Percentiles rank a stretch among this genome's conserved stretches.
Evolutionary conservation across 2,113 vertebrate species (phyloP).

Genomic region (Brevimyrus niger): DNA sequence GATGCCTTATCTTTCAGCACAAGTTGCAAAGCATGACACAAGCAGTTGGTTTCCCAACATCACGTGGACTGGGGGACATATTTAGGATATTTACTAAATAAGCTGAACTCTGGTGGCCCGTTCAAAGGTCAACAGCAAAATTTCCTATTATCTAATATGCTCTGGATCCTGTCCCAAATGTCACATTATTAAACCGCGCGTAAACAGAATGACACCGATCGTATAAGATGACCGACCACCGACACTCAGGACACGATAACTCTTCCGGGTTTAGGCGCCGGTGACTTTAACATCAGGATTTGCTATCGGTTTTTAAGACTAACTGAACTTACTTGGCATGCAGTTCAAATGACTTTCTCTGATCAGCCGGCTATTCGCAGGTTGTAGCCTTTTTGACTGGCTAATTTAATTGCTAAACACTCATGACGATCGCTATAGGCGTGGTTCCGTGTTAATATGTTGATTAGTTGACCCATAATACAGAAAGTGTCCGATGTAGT

Average conservation of each 20-base stretch:
- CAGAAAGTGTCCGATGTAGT: neutral
- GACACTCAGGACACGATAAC: neutral
- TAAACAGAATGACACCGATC: neutral
- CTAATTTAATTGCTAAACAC: neutral
- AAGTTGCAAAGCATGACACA: slow-evolving; percentile 16
- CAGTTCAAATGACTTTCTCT: neutral
- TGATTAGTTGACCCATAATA: neutral
- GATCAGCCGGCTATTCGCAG: neutral
- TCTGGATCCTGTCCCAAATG: neutral
- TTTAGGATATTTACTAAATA: neutral
- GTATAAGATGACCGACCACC: neutral
- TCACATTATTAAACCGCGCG: neutral
- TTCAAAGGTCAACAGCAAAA: neutral
- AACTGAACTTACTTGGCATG: neutral
- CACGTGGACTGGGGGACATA: neutral
- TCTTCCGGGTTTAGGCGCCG: neutral
- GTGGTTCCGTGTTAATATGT: neutral
- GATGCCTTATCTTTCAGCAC: slow-evolving; percentile 42
- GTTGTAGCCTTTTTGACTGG: neutral
- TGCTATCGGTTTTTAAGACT: neutral
- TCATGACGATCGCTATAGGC: neutral
- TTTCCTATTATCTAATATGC: neutral
- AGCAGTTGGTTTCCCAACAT: slow-evolving; percentile 7
- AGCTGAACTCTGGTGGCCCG: neutral
- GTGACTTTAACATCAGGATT: neutral